Percentiles rank a stretch among this genome's conserved stretches.
These are phyloP conservation scores for Leptopilina clavipes DNA, from an alignment of 1,140 invertebrate species.

Conservation along the genomic window DNA sequence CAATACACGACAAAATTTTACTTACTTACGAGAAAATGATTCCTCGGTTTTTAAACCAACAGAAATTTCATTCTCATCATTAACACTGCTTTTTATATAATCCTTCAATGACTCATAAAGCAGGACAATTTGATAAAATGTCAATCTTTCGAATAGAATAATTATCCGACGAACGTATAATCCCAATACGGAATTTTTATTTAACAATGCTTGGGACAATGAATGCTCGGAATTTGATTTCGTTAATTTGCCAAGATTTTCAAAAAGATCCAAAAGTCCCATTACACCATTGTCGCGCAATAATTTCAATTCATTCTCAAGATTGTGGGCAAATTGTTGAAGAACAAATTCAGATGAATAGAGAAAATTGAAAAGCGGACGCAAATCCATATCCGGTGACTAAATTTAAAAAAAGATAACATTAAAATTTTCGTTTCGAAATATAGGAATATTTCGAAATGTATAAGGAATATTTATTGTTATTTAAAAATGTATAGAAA, in stretches of 20 bases:
- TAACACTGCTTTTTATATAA: conserved; percentile 64
- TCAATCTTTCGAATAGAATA: conserved; percentile 86
- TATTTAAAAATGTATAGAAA: too few relatives aligned
- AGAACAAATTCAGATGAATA: conserved; percentile 76
- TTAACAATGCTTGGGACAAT: conserved; percentile 61
- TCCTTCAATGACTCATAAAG: conserved; percentile 80
- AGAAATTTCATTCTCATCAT: conserved; percentile 43
- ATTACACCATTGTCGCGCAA: conserved; percentile 77
- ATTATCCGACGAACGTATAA: conserved; percentile 87
- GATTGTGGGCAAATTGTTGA: conserved; percentile 73
- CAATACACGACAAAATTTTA: conserved; percentile 6
- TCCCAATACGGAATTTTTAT: conserved; percentile 77
- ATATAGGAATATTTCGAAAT: too few relatives aligned
- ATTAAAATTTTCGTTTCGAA: not conserved
- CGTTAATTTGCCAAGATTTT: conserved; percentile 74
- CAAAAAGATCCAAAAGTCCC: conserved; percentile 79
- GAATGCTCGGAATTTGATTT: conserved; percentile 66
- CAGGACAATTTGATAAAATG: conserved; percentile 85
- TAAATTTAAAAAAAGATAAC: conserved; percentile 53
- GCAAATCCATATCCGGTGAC: conserved; percentile 80
- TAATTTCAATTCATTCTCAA: conserved; percentile 76
- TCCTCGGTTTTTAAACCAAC: conserved; percentile 37
- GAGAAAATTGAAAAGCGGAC: conserved; percentile 76
- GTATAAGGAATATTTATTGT: conserved; percentile 38
- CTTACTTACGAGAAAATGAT: conserved; percentile 38